These are phyloP conservation scores for Phrynocephalus versicolor DNA, from an alignment of 2,113 vertebrate genomes.

Conservation along the genomic window DNA sequence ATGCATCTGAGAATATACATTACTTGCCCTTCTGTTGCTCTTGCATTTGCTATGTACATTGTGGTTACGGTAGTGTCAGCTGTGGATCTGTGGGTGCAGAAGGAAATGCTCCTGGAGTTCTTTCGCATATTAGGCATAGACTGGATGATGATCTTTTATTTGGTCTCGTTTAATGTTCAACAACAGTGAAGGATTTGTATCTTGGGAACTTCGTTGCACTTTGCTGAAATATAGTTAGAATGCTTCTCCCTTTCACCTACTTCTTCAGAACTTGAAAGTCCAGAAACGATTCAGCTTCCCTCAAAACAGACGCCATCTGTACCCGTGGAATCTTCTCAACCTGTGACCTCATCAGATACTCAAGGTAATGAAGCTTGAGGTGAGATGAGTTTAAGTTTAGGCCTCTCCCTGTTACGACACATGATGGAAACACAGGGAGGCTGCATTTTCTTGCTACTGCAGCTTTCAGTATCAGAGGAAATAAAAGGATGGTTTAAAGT, in stretches of 20 bases:
- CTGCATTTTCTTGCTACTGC: not conserved
- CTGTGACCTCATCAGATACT: constrained; percentile 39
- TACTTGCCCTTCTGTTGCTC: not conserved
- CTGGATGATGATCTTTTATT: not conserved
- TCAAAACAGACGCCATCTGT: constrained; percentile 44
- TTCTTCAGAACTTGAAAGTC: constrained; percentile 59
- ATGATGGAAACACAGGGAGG: not conserved
- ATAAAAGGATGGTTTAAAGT: not conserved
- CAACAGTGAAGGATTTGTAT: constrained; percentile 11
- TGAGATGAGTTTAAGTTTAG: constrained; percentile 13
- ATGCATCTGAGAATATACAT: not conserved
- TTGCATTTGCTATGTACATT: not conserved
- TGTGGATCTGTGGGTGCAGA: not conserved
- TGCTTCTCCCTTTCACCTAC: not conserved
- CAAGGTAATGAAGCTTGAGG: constrained; percentile 47
- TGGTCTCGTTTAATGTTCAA: constrained; percentile 10
- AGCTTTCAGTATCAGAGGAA: not conserved
- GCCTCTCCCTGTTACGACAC: not conserved
- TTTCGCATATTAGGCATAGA: no score
- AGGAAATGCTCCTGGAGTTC: no score
- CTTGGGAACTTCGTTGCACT: not conserved
- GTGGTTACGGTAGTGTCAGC: no score
- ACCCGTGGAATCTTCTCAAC: constrained; percentile 48
- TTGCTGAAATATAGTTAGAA: not conserved
- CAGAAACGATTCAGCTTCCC: not conserved